Base-by-base conservation (phyloP, 2,113 vertebrate species). In the Halichoerus grypus region DNA sequence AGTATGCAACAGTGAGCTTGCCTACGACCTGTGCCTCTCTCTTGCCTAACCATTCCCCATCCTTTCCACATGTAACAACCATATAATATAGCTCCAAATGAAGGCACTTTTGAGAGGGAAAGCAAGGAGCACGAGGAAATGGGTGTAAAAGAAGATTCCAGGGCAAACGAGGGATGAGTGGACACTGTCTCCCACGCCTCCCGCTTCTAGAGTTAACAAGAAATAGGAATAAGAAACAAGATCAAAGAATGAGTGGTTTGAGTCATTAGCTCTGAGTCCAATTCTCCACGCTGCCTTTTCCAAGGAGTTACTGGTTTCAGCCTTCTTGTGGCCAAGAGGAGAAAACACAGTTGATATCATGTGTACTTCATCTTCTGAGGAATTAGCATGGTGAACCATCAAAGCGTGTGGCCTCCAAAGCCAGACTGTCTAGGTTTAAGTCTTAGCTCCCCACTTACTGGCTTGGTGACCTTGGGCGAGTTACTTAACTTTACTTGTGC, bases 361-460 rank as follows among this genome's bases (percentile, higher is more conserved):
- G 79, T 74, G 53, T 28, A 31, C 79, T 94, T 77, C 46, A 39
- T 92, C 71, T 84, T 95, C 92, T 79, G 61, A 65, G 51, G 80
- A 76, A n/a, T 65, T 74, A 31, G 55, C 5, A 16, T 82, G 83
- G 57, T 14, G 18, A 89, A 36, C 55, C 84, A 80, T 31, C 61
- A 67, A 84, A 94, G 80, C 26, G 8, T 72, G 53, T 82, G 79
- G 86, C n/a, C 61, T 96, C 59, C 10, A 46, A 82, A 86, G 49
- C 89, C 92, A 87, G 53, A 63, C 49, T 33, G n/a, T 55, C 57
- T 92, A 49, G 39, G 55, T 84, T 92, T 33, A 93, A n/a, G 91
- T 51, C 31, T 26, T 22, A 93, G 65, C 51, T 86, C 39, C 65
- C 46, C 33, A 2, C 74, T 67, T 16, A 69, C 67, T 76, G 53